Conservation (phyloP, 1,140 invertebrate genomes). For the Frieseomelitta varia region DNA sequence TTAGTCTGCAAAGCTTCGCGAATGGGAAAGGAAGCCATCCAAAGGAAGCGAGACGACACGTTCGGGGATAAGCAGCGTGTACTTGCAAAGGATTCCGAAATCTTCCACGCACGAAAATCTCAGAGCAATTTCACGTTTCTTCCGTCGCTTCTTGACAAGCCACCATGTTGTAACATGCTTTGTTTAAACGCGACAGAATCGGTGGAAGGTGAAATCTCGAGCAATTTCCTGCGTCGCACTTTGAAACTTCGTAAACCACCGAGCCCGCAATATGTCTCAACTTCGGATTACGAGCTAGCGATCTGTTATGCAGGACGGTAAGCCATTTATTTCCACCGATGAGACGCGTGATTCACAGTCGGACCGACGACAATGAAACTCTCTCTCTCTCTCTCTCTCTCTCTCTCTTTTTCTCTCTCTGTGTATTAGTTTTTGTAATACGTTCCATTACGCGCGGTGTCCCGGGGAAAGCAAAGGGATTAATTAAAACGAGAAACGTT, state of each 20-base stretch:
- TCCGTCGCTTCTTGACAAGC: neutral
- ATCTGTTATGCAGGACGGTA: neutral
- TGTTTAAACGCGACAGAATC: neutral
- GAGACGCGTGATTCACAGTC: too few species aligned
- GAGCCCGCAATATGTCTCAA: neutral
- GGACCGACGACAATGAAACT: too few species aligned
- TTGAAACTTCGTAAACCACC: neutral
- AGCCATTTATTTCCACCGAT: neutral
- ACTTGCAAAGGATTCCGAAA: neutral
- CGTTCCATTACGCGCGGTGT: too few species aligned
- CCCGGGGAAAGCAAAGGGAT: too few species aligned
- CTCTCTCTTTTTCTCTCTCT: too few species aligned
- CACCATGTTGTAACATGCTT: neutral
- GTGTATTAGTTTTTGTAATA: too few species aligned
- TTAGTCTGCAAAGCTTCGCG: neutral
- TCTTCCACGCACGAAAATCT: neutral
- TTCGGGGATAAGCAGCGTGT: neutral
- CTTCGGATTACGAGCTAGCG: neutral
- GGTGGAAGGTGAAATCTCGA: neutral
- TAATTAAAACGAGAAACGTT: too few species aligned
- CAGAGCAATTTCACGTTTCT: neutral
- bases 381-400: too few species aligned
- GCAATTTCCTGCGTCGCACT: neutral
- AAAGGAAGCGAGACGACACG: neutral
- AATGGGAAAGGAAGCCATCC: conserved; percentile 8